These are phyloP conservation scores for Thoracochromis brauschi DNA, from an alignment of 2,113 vertebrate genomes.

Conservation along the genomic window DNA sequence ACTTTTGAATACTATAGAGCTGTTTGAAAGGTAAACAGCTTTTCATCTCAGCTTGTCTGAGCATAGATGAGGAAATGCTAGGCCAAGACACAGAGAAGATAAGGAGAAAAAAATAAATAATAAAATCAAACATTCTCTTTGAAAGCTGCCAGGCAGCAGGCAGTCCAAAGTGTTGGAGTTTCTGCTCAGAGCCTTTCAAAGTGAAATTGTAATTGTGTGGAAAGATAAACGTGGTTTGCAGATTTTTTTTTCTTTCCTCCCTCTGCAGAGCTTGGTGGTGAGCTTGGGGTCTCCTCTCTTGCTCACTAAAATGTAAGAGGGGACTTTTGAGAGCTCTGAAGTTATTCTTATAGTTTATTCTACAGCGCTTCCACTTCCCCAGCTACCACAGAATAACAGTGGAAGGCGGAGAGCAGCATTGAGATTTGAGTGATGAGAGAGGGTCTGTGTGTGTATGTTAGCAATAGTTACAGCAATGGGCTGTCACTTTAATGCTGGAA, in stretches of 20 bases:
- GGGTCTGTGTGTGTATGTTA: background rate
- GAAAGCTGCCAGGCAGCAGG: slow-evolving; percentile 28
- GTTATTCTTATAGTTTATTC: background rate
- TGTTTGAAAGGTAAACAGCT: background rate
- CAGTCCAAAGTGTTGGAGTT: slow-evolving; percentile 10
- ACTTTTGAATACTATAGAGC: background rate
- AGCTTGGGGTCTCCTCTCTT: background rate
- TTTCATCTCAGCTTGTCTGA: background rate
- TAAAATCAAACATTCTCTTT: slow-evolving; percentile 50
- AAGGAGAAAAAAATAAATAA: background rate
- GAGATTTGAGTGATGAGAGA: background rate
- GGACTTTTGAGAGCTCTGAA: slow-evolving; percentile 8
- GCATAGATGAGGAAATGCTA: slow-evolving; percentile 9
- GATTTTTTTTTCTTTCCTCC: background rate
- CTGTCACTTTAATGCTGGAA: background rate
- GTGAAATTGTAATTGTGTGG: slow-evolving; percentile 56
- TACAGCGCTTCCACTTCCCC: background rate
- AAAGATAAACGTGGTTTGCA: slow-evolving; percentile 46
- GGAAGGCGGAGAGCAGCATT: background rate
- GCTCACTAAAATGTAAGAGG: slow-evolving; percentile 12
- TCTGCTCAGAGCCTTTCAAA: slow-evolving; percentile 38
- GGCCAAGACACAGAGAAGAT: slow-evolving; percentile 21
- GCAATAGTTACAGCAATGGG: background rate
- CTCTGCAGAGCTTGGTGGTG: background rate
- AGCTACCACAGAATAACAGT: background rate